A percentile compares a stretch with the other conserved stretches of the same genome.
Evolutionary conservation across 2,888 invertebrate genomes (phyloP).

Genomic region (Agrenia bidenticulata): DNA sequence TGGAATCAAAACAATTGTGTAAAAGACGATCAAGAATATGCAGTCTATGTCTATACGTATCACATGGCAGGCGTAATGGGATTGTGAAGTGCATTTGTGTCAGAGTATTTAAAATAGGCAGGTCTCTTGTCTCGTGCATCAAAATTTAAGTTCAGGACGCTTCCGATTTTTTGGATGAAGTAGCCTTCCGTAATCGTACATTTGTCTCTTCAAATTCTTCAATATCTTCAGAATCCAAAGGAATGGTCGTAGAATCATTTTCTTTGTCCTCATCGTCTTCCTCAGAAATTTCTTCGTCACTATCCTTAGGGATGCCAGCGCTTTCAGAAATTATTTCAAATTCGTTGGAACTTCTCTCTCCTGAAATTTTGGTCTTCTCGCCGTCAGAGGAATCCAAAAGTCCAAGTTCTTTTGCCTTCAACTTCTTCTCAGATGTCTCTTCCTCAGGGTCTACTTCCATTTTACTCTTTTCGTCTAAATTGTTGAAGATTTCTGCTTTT

Average conservation of each 20-base stretch:
- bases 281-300: constrained; percentile 11
- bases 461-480: neutral
- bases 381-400: neutral
- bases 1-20: too few relatives aligned
- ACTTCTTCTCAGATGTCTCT: neutral
- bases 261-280: constrained; percentile 28
- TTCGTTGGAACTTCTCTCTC: neutral
- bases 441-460: constrained; percentile 1
- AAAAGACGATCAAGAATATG: too few relatives aligned
- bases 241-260: constrained; percentile 27
- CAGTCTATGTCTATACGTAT: too few relatives aligned
- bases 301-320: neutral
- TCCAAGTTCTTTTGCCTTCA: neutral
- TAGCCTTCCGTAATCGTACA: constrained; percentile 20
- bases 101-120: too few relatives aligned
- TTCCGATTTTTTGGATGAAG: too few relatives aligned
- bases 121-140: too few relatives aligned
- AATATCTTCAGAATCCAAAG: constrained; percentile 16
- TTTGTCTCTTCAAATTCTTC: constrained; percentile 7
- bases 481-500: neutral
- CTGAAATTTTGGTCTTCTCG: constrained; percentile 6
- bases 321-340: constrained; percentile 1
- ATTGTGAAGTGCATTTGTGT: too few relatives aligned
- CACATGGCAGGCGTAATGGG: too few relatives aligned
- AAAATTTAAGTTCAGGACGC: too few relatives aligned